Evolutionary conservation across 37 sponge, comb jelly and placozoan genomes (phyloP).

Genomic region (Mnemiopsis leidyi): DNA sequence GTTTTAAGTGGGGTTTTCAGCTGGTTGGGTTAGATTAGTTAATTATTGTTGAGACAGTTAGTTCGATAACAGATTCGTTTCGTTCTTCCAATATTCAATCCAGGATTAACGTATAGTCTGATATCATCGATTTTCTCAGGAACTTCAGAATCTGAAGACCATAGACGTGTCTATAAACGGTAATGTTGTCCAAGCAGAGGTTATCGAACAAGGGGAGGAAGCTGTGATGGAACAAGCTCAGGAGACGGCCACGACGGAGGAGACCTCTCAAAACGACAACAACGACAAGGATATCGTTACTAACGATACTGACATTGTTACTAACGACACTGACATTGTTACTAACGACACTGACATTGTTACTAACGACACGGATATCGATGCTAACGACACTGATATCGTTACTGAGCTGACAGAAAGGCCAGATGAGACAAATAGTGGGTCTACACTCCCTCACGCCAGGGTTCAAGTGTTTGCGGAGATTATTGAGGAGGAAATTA

Average conservation of each 20-base stretch:
- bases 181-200: background rate
- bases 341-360: background rate
- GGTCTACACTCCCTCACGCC: background rate
- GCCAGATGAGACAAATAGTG: background rate
- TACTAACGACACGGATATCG: background rate
- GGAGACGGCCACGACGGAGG: background rate
- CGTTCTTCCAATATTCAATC: background rate
- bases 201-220: background rate
- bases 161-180: conserved; percentile 30
- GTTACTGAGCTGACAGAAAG: background rate
- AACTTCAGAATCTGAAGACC: background rate
- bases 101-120: background rate
- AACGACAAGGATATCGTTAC: background rate
- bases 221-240: background rate
- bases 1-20: too few relatives aligned
- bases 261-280: background rate
- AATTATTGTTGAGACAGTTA: background rate
- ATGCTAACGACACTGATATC: background rate
- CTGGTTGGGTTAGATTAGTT: too few relatives aligned
- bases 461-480: background rate
- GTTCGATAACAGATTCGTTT: background rate
- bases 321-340: background rate
- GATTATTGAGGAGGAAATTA: conserved; percentile 57
- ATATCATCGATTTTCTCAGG: background rate
- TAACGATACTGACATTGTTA: background rate